phyloP scores from a whole-genome alignment of 2,113 vertebrate genomes.

The Calyptomena viridis region DNA sequence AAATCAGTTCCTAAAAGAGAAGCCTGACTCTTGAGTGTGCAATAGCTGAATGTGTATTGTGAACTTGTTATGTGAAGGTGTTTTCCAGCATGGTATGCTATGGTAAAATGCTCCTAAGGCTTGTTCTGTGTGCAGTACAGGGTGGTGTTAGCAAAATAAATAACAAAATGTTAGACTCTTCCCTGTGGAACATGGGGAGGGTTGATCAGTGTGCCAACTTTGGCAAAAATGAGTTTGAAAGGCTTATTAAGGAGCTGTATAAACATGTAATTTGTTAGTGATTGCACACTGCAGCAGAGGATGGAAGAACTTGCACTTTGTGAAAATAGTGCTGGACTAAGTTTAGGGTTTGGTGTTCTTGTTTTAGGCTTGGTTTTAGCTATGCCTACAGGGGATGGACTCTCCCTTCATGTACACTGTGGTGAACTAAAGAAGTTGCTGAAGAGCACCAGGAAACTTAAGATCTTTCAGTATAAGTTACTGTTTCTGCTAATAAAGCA shows the following conservation, averaged over 20 bases:
- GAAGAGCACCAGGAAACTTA: background rate
- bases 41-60: background rate
- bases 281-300: background rate
- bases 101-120: background rate
- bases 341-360: background rate
- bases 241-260: background rate
- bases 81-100: background rate
- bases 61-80: background rate
- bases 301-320: background rate
- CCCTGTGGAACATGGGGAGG: background rate
- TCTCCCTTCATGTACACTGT: background rate
- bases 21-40: background rate
- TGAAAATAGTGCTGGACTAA: too few species aligned
- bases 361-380: background rate
- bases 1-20: background rate
- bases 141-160: background rate
- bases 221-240: background rate
- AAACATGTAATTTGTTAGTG: background rate
- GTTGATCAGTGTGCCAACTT: background rate
- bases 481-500: background rate
- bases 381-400: accelerated
- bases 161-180: background rate
- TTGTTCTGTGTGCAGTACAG: background rate
- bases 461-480: background rate
- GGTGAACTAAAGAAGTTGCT: background rate